Conservation (phyloP, 2,113 vertebrate species). For the Beaufortia kweichowensis region DNA sequence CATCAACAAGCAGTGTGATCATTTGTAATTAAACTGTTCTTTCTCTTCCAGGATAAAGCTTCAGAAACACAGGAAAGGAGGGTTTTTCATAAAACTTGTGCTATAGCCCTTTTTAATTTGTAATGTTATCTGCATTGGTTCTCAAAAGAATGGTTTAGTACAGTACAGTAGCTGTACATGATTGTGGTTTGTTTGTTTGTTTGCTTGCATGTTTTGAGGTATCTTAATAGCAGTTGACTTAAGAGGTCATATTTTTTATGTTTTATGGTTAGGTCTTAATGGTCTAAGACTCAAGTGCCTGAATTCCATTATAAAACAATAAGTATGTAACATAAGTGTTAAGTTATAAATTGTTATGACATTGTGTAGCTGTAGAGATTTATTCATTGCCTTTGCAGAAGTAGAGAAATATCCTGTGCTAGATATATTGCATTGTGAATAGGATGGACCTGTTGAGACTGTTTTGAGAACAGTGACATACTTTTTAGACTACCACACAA, state of each 20-base stretch:
- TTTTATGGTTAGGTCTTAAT: too few relatives aligned
- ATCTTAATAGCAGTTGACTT: too few relatives aligned
- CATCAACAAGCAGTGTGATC: not conserved
- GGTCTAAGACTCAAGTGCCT: not conserved
- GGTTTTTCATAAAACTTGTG: constrained; percentile 25
- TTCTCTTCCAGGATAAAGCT: constrained; percentile 40
- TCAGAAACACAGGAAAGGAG: constrained; percentile 18
- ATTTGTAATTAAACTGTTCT: constrained; percentile 27
- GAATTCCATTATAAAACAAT: not conserved
- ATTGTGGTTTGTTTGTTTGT: not conserved
- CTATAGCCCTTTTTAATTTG: not conserved
- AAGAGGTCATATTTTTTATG: too few relatives aligned
- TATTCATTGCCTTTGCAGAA: not conserved
- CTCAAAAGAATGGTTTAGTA: not conserved
- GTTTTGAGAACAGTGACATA: not conserved
- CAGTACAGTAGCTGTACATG: not conserved
- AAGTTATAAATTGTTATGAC: not conserved
- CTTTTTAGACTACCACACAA: not conserved
- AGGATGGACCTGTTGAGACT: not conserved
- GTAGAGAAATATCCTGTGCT: not conserved
- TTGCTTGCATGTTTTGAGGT: not conserved
- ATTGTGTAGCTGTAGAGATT: not conserved
- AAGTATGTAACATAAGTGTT: not conserved
- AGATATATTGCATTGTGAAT: not conserved
- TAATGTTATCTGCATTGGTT: constrained; percentile 6